Evolutionary conservation across 2,113 vertebrate species (phyloP), one percentile per base, ranked within the genome.

Genomic region (Pogona vitticeps): DNA sequence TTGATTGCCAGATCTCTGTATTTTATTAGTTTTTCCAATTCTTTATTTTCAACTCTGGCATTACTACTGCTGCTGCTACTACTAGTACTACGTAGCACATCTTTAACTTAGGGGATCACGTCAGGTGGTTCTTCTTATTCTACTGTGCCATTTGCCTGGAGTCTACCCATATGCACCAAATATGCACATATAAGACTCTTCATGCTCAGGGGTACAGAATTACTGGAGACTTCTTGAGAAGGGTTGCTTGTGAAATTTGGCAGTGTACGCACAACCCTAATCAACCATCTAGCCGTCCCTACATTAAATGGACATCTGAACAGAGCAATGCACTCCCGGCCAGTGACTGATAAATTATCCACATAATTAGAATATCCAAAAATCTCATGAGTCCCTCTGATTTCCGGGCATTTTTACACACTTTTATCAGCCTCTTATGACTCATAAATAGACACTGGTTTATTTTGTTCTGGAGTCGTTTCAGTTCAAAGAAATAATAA

Each of bases 251-350:
- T 78, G 52, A 17, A 58, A 28, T 31, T 20, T 15, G 33, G 31
- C 31, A 17, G n/a, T 56, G 38, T 17, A 58, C 87, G 63, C 79
- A 85, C 77, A 89, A 91, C 65, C 86, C 86, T 85, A 84, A 88
- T 90, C 73, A 88, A 85, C 90, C 91, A 91, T 88, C 92, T 92
- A 88, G 88, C 87, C 61, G 94, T 90, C 90, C 84, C 70, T 86
- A 31, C 76, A 23, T 86, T 92, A 91, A 93, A 28, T 82, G 86
- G 91, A 59, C 18, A 59, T 52, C 52, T 59, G 52, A 78, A 92
- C 88, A 95, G 77, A 86, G 84, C 2, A 23, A 28, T 26, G 10
- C 26, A 67, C 23, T 63, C 28, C 17, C 46, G 9, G 80, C 46
- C 76, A 82, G 23, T 33, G 63, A 18, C 6, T 82, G 2, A 40